phyloP scores from a whole-genome alignment of 2,797 vertebrate species.

The Phataginus tricuspis region DNA sequence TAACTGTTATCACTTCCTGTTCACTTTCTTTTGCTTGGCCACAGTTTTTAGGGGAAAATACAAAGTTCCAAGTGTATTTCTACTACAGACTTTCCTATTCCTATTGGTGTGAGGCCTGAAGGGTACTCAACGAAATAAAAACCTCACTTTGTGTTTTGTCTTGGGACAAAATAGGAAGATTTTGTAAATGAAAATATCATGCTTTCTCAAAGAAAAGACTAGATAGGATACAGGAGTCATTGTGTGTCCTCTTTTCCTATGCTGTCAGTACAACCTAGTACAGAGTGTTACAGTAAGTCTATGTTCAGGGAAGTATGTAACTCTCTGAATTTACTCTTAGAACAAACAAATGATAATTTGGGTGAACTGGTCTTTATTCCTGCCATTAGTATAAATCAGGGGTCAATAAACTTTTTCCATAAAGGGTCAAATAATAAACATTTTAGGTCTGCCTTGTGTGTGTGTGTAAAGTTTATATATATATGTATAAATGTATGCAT shows the following conservation, averaged over 20 bases:
- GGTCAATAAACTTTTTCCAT: not conserved
- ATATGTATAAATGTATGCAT: not conserved
- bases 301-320: not conserved
- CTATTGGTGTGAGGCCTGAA: not conserved
- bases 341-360: not conserved
- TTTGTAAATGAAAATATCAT: not conserved
- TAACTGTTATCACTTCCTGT: not conserved
- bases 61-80: not conserved
- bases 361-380: not conserved
- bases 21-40: not conserved
- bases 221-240: not conserved
- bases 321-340: not conserved
- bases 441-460: not conserved
- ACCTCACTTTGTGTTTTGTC: not conserved
- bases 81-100: not conserved
- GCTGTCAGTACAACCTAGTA: not conserved
- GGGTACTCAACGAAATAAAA: not conserved
- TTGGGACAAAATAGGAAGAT: conserved; percentile 22
- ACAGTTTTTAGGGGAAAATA: conserved; percentile 26
- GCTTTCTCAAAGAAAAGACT: not conserved
- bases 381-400: not conserved
- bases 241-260: not conserved
- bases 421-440: conserved; percentile 7
- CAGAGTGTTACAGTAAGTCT: not conserved
- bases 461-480: not conserved